Conservation (phyloP, 2,797 vertebrate species). For the Rhinatrema bivittatum region DNA sequence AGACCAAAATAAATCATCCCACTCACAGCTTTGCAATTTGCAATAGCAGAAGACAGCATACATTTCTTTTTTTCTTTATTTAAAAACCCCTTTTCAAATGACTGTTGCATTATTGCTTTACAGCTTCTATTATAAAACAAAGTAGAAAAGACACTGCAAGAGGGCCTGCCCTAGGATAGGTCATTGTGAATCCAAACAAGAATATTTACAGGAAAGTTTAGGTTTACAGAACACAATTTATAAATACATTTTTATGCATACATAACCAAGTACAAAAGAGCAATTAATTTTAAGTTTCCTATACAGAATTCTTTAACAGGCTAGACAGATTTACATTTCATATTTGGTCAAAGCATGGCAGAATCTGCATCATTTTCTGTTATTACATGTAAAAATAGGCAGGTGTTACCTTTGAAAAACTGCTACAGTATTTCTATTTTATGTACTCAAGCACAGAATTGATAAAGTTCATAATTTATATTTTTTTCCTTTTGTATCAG, state of each 20-base stretch:
- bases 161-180: slow-evolving; percentile 69
- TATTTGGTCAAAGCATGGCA: slow-evolving; percentile 52
- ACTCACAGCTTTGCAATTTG: slow-evolving; percentile 52
- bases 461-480: slow-evolving; percentile 40
- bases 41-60: slow-evolving; percentile 40
- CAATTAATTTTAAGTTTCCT: slow-evolving; percentile 50
- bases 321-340: too few relatives aligned
- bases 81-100: slow-evolving; percentile 37
- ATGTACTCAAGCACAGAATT: slow-evolving; percentile 55
- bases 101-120: slow-evolving; percentile 51
- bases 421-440: slow-evolving; percentile 43
- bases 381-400: slow-evolving; percentile 51
- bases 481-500: slow-evolving; percentile 39
- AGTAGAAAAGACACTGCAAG: slow-evolving; percentile 51
- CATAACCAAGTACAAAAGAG: slow-evolving; percentile 59
- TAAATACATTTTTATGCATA: slow-evolving; percentile 88
- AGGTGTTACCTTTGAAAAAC: slow-evolving; percentile 24
- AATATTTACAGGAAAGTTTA: slow-evolving; percentile 70
- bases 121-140: slow-evolving; percentile 41
- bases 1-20: slow-evolving; percentile 45
- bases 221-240: slow-evolving; percentile 78
- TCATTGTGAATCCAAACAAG: slow-evolving; percentile 43
- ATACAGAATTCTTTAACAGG: too few relatives aligned
- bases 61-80: too few relatives aligned
- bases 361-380: slow-evolving; percentile 18